Evolutionary conservation across 2,888 invertebrate genomes (phyloP), one percentile per base, ranked within the genome.

Genomic region (Napeogenes sylphis): DNA sequence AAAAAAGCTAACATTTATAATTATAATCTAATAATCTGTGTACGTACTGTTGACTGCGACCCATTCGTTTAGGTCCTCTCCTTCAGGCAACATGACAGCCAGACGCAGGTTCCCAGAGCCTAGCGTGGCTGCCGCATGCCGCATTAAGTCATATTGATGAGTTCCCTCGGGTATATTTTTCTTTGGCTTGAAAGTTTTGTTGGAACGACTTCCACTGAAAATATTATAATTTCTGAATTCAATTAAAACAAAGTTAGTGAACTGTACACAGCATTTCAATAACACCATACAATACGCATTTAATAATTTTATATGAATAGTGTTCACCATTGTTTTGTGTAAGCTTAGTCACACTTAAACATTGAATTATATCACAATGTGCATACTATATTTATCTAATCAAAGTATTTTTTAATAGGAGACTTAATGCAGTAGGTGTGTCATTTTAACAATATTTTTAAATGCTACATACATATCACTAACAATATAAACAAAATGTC

Each of bases 1-100:
- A 35, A 5, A 35, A 5, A 35, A 35, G 35, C 4, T 6, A 10
- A 10, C 10, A 10, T 10, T 10, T 12, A 2, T 2, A 35, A 30
- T 30, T 47, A 12, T 58, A 21, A 12, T 46, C 14, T 2, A 4
- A 32, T 45, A 42, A 10, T 3, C 10, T 30, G 0, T 30, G n/a
- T 57, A 93, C 97, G 94, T 87, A 98, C 99, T 99, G 84, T 99
- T 99, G 55, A 99, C 99, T 61, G 99, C 99, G 53, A 99, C 98
- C 99, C 99, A 99, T 92, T 99, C 99, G 81, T 99, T 99, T 70
- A 98, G 93, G 90, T 99, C 99, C 90, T 99, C 99, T 46, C 99
- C 99, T 85, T 99, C 99, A 0, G 99, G 99, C 73, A 99, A 91
- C 93, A 97, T 95, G 61, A 99, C 99, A 55, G 99, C 99, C 68